A percentile compares a stretch with the other conserved stretches of the same genome.
Evolutionary conservation across 2,113 vertebrate genomes (phyloP).

Genomic region (Ameiurus melas): DNA sequence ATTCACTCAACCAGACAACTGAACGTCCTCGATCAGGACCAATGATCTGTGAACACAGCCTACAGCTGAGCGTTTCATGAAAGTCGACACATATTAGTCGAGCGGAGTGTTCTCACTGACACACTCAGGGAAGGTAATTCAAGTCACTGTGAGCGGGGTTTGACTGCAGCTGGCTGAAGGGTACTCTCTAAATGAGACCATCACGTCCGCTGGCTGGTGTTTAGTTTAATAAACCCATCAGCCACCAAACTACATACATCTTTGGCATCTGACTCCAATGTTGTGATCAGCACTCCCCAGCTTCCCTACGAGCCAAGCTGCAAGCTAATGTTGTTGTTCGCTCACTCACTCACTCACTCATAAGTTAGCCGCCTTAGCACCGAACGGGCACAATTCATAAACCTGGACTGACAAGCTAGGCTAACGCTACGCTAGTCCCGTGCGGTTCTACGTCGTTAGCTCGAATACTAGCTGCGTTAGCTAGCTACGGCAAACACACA

Average conservation of each 20-base stretch:
- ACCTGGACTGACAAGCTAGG: slow-evolving; percentile 53
- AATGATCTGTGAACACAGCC: background rate
- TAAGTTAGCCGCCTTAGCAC: background rate
- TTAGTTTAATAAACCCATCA: background rate
- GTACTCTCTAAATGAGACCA: background rate
- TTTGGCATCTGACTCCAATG: background rate
- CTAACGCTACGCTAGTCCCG: slow-evolving; percentile 53
- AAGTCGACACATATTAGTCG: background rate
- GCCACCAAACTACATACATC: background rate
- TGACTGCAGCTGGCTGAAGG: background rate
- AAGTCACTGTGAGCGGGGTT: background rate
- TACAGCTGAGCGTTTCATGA: background rate
- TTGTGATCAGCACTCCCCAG: slow-evolving; percentile 24
- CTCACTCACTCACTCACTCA: slow-evolving; percentile 49
- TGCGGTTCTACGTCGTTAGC: slow-evolving; percentile 67
- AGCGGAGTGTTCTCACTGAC: background rate
- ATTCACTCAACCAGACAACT: no score
- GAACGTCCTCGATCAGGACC: background rate
- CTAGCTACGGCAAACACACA: slow-evolving; percentile 71
- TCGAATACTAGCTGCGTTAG: slow-evolving; percentile 67
- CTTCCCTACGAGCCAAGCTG: background rate
- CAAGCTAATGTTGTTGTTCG: slow-evolving; percentile 10
- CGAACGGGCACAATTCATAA: background rate
- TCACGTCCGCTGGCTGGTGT: background rate
- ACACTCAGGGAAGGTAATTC: background rate